Base-by-base conservation (phyloP, 2,797 vertebrate genomes). In the Gallinago nigripennis region DNA sequence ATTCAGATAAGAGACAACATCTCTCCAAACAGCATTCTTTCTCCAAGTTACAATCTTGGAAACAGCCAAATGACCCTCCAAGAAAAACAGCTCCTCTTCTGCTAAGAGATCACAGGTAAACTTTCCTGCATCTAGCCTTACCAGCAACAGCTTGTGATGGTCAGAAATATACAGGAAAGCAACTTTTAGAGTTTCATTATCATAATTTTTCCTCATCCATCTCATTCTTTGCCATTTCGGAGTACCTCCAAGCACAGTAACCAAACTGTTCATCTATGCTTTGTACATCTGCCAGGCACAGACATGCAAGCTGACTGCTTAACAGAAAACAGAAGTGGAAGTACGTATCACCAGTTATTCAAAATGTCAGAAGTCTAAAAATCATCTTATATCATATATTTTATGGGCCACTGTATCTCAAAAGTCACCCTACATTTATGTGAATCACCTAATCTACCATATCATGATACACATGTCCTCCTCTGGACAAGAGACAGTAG, bases 221-320 rank as follows among this genome's bases (percentile, higher is more conserved):
- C 43, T 85, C 50, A 65, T 77, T 86, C 78, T 33, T 45, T 87
- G 76, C 57, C 58, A 78, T 89, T 78, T 81, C 37, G 3, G 81
- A 83, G 82, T 9, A 87, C 8, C 27, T 88, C 75, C 84, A 87
- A 65, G 82, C 39, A 57, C 70, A 82, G 64, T 6, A 87, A 85
- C 53, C 91, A 80, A 77, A 92, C 28, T 63, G 82, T 56, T 95
- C 73, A 80, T 71, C 78, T 71, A 70, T 12, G 28, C 41, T 63
- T 35, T 43, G 68, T 87, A 50, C 71, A 39, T 61, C 78, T 83
- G 92, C 88, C 92, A 95, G 88, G 79, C 88, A 76, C 64, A 87
- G 71, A 57, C 70, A 37, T 1, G 23, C 88, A 80, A 71, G 60
- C 81, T 80, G 93, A 86, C 20, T 66, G 87, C 86, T 87, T 71